Conservation (phyloP, 2,888 invertebrate species). For the Rhabditoides inermis region DNA sequence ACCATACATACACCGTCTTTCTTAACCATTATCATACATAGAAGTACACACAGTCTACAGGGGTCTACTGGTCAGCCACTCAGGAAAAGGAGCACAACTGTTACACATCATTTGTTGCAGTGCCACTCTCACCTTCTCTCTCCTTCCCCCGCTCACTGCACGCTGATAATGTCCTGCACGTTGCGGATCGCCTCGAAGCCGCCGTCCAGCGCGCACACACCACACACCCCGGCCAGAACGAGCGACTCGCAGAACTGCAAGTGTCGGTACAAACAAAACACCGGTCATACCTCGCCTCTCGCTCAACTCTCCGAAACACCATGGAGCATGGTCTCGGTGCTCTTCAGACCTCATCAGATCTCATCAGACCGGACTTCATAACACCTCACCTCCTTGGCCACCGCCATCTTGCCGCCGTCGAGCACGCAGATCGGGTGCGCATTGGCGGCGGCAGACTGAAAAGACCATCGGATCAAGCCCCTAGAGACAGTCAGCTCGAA, state of each 20-base stretch:
- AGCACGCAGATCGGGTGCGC: conserved; percentile 23
- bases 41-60: too few relatives aligned
- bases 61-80: too few relatives aligned
- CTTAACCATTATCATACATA: too few relatives aligned
- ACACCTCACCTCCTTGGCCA: conserved; percentile 16
- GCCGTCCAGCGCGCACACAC: conserved; percentile 24
- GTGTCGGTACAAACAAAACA: not conserved
- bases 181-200: conserved; percentile 21
- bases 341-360: too few relatives aligned
- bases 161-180: conserved; percentile 5
- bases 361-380: too few relatives aligned
- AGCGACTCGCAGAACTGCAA: conserved; percentile 14
- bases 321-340: too few relatives aligned
- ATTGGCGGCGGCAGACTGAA: conserved; percentile 11
- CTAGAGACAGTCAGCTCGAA: not conserved
- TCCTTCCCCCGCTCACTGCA: too few relatives aligned
- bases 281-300: not conserved
- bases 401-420: conserved; percentile 12
- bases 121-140: too few relatives aligned
- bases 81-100: too few relatives aligned
- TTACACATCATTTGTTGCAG: too few relatives aligned
- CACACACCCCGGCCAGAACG: conserved; percentile 10
- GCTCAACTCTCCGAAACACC: conserved; percentile 2
- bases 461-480: too few relatives aligned
- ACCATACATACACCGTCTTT: too few relatives aligned